Base-by-base conservation (phyloP, 2,113 vertebrate species). In the Peucedramus taeniatus region DNA sequence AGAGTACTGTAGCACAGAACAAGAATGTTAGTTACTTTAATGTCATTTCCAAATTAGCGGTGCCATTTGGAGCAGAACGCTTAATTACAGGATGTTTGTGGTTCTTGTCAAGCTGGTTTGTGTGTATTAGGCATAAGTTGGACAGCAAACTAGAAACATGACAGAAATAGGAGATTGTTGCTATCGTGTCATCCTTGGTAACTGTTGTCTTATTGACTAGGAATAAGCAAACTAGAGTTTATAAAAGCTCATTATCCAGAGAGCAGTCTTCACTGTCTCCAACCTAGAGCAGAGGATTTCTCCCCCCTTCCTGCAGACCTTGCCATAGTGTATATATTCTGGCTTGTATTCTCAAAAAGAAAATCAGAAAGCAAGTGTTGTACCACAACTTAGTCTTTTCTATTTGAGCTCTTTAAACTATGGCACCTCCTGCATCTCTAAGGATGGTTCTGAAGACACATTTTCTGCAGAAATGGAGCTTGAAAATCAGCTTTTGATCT, bases 51-150 rank as follows among this genome's bases (percentile, higher is more conserved):
- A 74, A 86, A 77, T 87, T 51, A 80, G 70, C 22, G 11, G 54
- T 78, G 79, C 87, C 76, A 88, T 96, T 94, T 94, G 95, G 88
- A 97, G 90, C 82, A 77, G 78, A 96, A 94, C 0, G 8, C 60
- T 77, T 96, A 96, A 95, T 95, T 95, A 77, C 76, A 78, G 83
- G 64, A 60, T 95, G 93, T 92, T 96, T 94, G 72, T 93, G 68
- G 56, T 85, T 91, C 82, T 80, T 86, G 79, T 93, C 93, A 90
- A 80, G 79, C 71, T 88, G 88, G 35, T 70, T 93, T 86, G 64
- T 71, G 68, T 71, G 72, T 74, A 66, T 83, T 86, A 40, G 59
- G 82, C n/a, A 0, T 49, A 31, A 95, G 85, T 88, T 74, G 70
- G 72, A 84, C 85, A 83, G 88, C 51, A 92, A 87, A 88, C 90